Evolutionary conservation across 1,140 invertebrate genomes (phyloP), one percentile per base, ranked within the genome.

Genomic region (Pseudachorutes palmiensis): DNA sequence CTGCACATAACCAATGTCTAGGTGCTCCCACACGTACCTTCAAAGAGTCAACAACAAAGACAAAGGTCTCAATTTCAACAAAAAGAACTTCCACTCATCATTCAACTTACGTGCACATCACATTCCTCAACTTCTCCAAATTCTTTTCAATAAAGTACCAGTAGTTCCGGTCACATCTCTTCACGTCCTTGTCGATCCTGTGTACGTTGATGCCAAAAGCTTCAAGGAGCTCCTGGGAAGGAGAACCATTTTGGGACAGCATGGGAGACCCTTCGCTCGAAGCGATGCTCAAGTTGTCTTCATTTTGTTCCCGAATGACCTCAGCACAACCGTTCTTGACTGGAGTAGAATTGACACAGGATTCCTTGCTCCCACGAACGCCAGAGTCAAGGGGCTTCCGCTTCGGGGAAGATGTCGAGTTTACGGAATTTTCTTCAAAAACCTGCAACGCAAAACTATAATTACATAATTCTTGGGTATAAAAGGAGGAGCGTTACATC

Each of bases 31-130:
- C 29, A 97, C 92, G 80, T 81, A n/a, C n/a, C n/a, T n/a, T n/a
- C n/a, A n/a, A n/a, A n/a, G n/a, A n/a, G n/a, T n/a, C n/a, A n/a
- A n/a, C n/a, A n/a, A n/a, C n/a, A n/a, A n/a, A n/a, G n/a, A n/a
- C n/a, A n/a, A n/a, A n/a, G n/a, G n/a, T n/a, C n/a, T n/a, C n/a
- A n/a, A n/a, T n/a, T n/a, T n/a, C n/a, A n/a, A n/a, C n/a, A n/a
- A n/a, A n/a, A n/a, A n/a, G n/a, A n/a, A n/a, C n/a, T n/a, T n/a
- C n/a, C n/a, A n/a, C n/a, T n/a, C n/a, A n/a, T n/a, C n/a, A n/a
- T n/a, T n/a, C n/a, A n/a, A n/a, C n/a, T n/a, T n/a, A 94, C 84
- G 93, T 97, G 86, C 92, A 94, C 88, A 97, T 97, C 51, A 97
- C 87, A 80, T 96, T 94, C 49, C 92, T 82, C n/a, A 97, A 79